phyloP scores from a whole-genome alignment of 2,797 vertebrate genomes.

The Anableps anableps region DNA sequence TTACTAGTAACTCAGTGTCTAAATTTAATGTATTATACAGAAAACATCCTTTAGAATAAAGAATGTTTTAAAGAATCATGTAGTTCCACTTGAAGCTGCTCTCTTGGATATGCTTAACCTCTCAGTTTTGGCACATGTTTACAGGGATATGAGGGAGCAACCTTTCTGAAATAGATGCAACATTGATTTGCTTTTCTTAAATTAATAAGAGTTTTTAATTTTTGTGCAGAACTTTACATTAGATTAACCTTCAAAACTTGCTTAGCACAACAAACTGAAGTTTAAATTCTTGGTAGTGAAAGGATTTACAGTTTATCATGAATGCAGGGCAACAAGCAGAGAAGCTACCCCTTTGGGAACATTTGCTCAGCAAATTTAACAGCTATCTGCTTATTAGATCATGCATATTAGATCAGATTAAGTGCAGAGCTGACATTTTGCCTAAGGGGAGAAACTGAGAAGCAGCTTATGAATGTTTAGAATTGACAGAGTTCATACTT shows the following conservation, averaged over 20 bases:
- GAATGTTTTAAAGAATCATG: neutral
- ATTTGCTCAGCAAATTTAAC: slow-evolving; percentile 45
- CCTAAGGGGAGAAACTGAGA: slow-evolving; percentile 22
- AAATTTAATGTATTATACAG: neutral
- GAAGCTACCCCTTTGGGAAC: slow-evolving; percentile 32
- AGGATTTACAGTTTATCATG: slow-evolving; percentile 18
- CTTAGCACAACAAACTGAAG: neutral
- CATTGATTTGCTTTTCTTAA: slow-evolving; percentile 46
- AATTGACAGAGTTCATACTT: slow-evolving; percentile 27
- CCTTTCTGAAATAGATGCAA: slow-evolving; percentile 3
- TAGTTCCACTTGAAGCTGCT: neutral
- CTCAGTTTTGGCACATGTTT: neutral
- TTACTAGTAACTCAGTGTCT: neutral
- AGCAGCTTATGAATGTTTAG: slow-evolving; percentile 26
- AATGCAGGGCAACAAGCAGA: slow-evolving; percentile 11
- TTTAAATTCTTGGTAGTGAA: slow-evolving; percentile 22
- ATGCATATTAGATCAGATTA: slow-evolving; percentile 54
- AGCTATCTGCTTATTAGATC: slow-evolving; percentile 56
- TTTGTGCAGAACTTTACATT: neutral
- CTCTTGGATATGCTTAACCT: neutral
- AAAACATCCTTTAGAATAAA: neutral
- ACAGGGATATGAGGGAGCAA: neutral
- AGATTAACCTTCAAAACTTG: neutral
- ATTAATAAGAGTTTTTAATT: neutral
- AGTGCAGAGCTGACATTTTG: slow-evolving; percentile 52